Conservation (phyloP, 2,113 vertebrate species). For the Poeciliopsis turrubarensis region DNA sequence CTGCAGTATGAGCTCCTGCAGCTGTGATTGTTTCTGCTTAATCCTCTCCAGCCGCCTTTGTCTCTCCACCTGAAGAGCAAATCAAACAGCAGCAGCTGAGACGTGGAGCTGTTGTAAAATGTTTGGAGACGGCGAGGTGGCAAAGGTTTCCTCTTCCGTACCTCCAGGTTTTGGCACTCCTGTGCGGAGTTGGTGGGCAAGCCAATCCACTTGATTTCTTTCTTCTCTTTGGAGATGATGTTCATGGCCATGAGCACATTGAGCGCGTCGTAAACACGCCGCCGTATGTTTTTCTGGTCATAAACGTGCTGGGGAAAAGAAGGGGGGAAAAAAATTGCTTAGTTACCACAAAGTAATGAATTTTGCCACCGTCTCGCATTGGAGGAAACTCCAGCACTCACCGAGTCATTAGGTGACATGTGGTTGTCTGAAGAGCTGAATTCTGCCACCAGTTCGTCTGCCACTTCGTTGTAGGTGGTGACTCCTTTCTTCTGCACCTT, state of each 20-base stretch:
- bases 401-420: constrained; percentile 94
- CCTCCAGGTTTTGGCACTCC: constrained; percentile 99
- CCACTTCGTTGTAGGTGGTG: constrained; percentile 98
- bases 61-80: constrained; percentile 87
- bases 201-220: constrained; percentile 98
- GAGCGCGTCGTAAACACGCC: constrained; percentile 96
- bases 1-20: constrained; percentile 99
- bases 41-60: constrained; percentile 95
- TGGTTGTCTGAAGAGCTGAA: constrained; percentile 96
- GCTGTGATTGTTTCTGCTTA: constrained; percentile 98
- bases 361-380: no score
- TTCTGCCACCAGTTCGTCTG: constrained; percentile 96
- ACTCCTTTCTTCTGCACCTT: constrained; percentile 98
- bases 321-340: neutral
- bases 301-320: constrained; percentile 85
- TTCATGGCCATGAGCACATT: constrained; percentile 99
- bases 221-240: constrained; percentile 99
- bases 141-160: constrained; percentile 35
- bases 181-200: constrained; percentile 98
- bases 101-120: neutral
- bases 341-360: neutral
- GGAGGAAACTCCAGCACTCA: constrained; percentile 69
- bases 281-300: constrained; percentile 98
- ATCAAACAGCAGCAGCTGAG: neutral
- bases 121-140: neutral